Evolutionary conservation across 1,140 invertebrate species (phyloP).

Genomic region (Aphelinus certus): DNA sequence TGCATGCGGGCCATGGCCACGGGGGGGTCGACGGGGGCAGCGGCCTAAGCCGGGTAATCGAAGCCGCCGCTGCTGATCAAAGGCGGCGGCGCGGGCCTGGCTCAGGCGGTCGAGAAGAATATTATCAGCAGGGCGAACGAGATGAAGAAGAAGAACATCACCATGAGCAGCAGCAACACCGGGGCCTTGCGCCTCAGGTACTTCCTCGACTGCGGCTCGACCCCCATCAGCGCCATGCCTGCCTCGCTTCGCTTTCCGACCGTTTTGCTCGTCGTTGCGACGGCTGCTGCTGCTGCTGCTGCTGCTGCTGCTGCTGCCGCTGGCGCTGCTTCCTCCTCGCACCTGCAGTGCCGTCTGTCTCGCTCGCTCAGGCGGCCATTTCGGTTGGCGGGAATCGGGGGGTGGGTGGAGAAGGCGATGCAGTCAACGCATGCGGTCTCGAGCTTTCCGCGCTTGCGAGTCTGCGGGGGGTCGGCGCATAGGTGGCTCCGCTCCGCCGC

Average conservation of each 20-base stretch:
- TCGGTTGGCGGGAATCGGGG: conserved; percentile 33
- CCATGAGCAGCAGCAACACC: conserved; percentile 30
- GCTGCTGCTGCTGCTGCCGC: neutral
- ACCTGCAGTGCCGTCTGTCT: neutral
- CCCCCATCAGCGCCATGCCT: conserved; percentile 40
- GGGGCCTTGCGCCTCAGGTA: conserved; percentile 23
- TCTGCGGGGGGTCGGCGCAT: neutral
- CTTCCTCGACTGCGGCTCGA: conserved; percentile 15
- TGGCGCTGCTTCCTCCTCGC: neutral
- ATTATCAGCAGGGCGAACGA: conserved; percentile 40
- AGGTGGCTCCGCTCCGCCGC: conserved; percentile 15
- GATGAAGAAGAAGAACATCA: conserved; percentile 39
- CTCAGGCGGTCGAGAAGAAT: conserved; percentile 40
- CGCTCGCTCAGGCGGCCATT: conserved; percentile 45
- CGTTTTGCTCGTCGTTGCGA: neutral
- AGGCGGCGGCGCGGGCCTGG: conserved; percentile 28
- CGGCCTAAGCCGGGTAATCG: conserved; percentile 25
- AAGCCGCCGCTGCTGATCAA: conserved; percentile 2
- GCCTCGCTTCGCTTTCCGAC: neutral
- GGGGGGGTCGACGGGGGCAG: neutral
- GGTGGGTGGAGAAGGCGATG: neutral
- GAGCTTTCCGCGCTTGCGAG: neutral
- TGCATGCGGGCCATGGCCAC: conserved; percentile 41
- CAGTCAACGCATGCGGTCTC: conserved; percentile 46
- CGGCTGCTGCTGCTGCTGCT: neutral